Base-by-base conservation (phyloP, 2,888 invertebrate species). In the Apantesis nais region DNA sequence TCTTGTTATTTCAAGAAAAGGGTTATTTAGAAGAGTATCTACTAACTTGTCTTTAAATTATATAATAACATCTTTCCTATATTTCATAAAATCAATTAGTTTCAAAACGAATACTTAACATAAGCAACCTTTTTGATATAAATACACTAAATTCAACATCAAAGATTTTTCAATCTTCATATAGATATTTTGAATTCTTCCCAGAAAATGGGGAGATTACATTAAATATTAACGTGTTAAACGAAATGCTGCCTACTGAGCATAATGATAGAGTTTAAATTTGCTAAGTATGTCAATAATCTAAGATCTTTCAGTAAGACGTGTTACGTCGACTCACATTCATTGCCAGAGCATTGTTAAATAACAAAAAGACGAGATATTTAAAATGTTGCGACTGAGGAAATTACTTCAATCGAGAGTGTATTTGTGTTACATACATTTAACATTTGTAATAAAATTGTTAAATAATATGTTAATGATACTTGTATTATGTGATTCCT, bases 161-260 rank as follows among this genome's bases (percentile, higher is more conserved):
- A 79, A 84, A 82, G 82, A 78, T 78, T 84, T 83, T 80, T 78
- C 80, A 80, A 83, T 80, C 75, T 81, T 70, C 76, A 79, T 79
- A 77, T 78, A 77, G 76, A 75, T 75, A 76, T 82, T 69, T 79
- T 77, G 79, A 80, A 83, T 78, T 78, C 77, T 74, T 74, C 75
- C 73, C 76, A 74, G 71, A 74, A 82, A 81, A 81, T 78, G 74
- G 70, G 74, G 66, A 69, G 76, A 84, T 81, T 74, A 78, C 78
- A 70, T 71, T 79, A 74, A 71, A 66, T 52, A 70, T 70, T n/a
- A 52, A 66, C 34, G 16, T 25, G 29, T 19, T 66, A 73, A 66
- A 16, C 16, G 65, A 78, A 75, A 75, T 72, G 67, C 25, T 58
- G 63, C 74, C 71, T 71, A 78, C 63, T 29, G 2, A 0, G 0